These are phyloP conservation scores for Thecophora atra DNA, from an alignment of 2,888 invertebrate genomes.

Conservation along the genomic window DNA sequence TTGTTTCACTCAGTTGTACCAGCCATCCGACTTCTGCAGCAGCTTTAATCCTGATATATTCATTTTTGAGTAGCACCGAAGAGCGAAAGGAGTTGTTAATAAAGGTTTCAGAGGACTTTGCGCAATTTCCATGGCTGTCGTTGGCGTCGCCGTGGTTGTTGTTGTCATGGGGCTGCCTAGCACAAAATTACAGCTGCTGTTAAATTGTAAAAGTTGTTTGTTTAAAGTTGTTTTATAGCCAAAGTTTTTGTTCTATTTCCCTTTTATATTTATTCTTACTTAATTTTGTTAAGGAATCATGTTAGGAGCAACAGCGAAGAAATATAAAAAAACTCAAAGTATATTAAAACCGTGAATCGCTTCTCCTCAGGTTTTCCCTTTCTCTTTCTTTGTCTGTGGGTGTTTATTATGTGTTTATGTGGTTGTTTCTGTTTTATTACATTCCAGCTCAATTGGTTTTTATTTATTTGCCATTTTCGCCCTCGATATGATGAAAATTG, in stretches of 20 bases:
- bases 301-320: too few relatives aligned
- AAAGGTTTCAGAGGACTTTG: neutral
- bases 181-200: neutral
- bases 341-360: too few relatives aligned
- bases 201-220: neutral
- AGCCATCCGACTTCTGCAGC: too few relatives aligned
- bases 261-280: neutral
- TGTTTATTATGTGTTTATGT: neutral
- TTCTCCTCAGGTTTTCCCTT: too few relatives aligned
- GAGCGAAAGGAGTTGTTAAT: too few relatives aligned
- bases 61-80: too few relatives aligned
- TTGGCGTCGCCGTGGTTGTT: neutral
- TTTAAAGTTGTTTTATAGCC: too few relatives aligned
- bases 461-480: slow-evolving; percentile 63
- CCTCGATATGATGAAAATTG: slow-evolving; percentile 60
- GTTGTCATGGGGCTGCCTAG: neutral
- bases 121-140: neutral
- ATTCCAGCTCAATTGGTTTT: slow-evolving; percentile 62
- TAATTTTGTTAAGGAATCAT: neutral
- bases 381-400: neutral
- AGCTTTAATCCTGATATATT: too few relatives aligned
- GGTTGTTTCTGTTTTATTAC: slow-evolving; percentile 53
- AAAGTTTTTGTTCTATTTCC: too few relatives aligned
- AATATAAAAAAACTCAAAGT: too few relatives aligned
- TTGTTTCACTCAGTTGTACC: too few relatives aligned